Conservation (phyloP, 2,797 vertebrate genomes). For the Artibeus lituratus region DNA sequence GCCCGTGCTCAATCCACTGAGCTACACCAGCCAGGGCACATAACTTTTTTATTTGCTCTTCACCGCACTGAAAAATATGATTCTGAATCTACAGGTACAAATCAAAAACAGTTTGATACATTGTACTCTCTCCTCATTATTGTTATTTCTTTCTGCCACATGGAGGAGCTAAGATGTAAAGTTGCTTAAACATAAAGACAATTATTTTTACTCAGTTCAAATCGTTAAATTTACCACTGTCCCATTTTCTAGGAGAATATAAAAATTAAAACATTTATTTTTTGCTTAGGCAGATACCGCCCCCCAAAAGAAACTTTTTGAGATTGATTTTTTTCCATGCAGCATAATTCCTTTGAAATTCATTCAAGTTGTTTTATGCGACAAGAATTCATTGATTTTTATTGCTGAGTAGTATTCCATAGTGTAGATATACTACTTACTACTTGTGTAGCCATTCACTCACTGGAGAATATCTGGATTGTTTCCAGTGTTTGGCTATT, state of each 20-base stretch:
- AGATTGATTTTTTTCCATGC: not conserved
- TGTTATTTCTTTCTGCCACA: not conserved
- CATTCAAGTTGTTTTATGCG: not conserved
- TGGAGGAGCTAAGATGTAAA: slow-evolving; percentile 20
- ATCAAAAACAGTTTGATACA: not conserved
- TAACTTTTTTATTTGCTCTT: not conserved
- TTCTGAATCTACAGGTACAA: not conserved
- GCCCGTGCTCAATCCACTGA: too few relatives aligned
- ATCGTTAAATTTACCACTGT: not conserved
- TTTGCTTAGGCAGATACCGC: not conserved
- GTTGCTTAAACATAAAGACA: not conserved
- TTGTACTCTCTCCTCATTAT: not conserved
- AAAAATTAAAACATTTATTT: not conserved
- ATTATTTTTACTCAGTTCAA: not conserved
- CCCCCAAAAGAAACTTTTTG: not conserved
- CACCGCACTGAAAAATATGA: not conserved
- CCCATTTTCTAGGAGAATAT: not conserved
- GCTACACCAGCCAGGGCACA: too few relatives aligned
- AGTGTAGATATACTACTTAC: not conserved
- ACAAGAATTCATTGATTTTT: not conserved
- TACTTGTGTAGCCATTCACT: not conserved
- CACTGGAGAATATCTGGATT: not conserved
- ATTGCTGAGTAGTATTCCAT: not conserved
- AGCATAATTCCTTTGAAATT: not conserved
- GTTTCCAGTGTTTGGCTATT: not conserved